These are phyloP conservation scores for Corythornis vintsioides DNA, from an alignment of 2,113 vertebrate genomes.

Conservation along the genomic window DNA sequence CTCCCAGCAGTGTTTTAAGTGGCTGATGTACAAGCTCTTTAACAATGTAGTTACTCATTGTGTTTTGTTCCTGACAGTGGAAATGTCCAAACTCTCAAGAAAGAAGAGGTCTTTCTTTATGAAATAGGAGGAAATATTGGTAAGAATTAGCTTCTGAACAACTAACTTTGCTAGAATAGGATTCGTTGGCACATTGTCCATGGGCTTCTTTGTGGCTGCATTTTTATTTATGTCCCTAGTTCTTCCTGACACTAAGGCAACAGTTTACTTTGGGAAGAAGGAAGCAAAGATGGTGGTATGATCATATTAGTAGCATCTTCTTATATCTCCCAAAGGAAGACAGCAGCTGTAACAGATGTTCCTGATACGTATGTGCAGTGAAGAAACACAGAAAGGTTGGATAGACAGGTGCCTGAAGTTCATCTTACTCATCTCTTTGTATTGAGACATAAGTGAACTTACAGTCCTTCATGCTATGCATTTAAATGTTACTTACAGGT, in stretches of 20 bases:
- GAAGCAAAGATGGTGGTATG: neutral
- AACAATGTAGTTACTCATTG: slow-evolving; percentile 1
- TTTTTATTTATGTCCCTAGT: neutral
- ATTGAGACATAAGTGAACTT: neutral
- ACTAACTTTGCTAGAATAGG: neutral
- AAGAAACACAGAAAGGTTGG: neutral
- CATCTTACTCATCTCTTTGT: neutral
- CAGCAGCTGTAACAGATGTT: neutral
- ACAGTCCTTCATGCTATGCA: neutral
- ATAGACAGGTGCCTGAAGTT: slow-evolving; percentile 13
- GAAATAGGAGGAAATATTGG: slow-evolving; percentile 98
- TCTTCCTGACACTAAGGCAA: neutral
- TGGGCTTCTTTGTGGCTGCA: neutral
- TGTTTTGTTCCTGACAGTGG: slow-evolving; percentile 76
- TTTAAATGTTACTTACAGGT: neutral
- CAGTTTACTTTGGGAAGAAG: neutral
- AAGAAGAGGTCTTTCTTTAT: slow-evolving; percentile 90
- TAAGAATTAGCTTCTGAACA: slow-evolving; percentile 75
- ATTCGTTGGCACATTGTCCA: neutral
- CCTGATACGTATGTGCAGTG: neutral
- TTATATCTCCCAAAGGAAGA: neutral
- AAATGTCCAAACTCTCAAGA: slow-evolving; percentile 76
- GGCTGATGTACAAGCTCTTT: slow-evolving; percentile 18
- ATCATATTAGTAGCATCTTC: neutral
- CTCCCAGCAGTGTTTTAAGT: neutral